Evolutionary conservation across 2,113 vertebrate species (phyloP).

Genomic region (Ciconia boyciana): DNA sequence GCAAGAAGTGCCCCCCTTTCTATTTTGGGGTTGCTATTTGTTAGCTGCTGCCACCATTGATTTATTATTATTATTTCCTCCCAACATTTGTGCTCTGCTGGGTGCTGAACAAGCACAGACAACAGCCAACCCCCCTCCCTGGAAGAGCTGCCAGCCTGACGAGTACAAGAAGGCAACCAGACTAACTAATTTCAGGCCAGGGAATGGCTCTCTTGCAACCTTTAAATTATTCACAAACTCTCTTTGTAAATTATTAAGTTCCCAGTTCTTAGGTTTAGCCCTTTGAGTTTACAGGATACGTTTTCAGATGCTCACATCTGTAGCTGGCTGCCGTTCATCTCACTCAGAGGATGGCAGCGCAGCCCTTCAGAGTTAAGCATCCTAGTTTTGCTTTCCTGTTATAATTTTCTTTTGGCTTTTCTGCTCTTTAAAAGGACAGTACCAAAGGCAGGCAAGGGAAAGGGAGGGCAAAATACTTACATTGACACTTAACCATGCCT

Average conservation of each 20-base stretch:
- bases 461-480: background rate
- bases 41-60: background rate
- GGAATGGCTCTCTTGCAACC: conserved; percentile 7
- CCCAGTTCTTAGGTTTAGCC: conserved; percentile 25
- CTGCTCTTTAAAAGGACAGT: background rate
- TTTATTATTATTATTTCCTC: background rate
- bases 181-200: background rate
- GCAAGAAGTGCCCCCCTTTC: background rate
- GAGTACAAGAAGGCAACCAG: background rate
- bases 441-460: background rate
- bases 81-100: background rate
- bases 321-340: background rate
- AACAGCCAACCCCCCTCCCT: background rate
- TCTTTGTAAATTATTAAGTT: conserved; percentile 57
- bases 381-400: background rate
- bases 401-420: background rate
- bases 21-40: background rate
- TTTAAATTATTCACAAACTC: conserved; percentile 1
- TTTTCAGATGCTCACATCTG: conserved; percentile 1
- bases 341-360: background rate
- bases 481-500: background rate
- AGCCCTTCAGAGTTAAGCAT: background rate
- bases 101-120: background rate
- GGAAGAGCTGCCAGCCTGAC: background rate
- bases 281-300: conserved; percentile 7